Percentiles rank a stretch among this genome's conserved stretches.
phyloP scores from a whole-genome alignment of 1,140 invertebrate species.

The Drosophila teissieri region DNA sequence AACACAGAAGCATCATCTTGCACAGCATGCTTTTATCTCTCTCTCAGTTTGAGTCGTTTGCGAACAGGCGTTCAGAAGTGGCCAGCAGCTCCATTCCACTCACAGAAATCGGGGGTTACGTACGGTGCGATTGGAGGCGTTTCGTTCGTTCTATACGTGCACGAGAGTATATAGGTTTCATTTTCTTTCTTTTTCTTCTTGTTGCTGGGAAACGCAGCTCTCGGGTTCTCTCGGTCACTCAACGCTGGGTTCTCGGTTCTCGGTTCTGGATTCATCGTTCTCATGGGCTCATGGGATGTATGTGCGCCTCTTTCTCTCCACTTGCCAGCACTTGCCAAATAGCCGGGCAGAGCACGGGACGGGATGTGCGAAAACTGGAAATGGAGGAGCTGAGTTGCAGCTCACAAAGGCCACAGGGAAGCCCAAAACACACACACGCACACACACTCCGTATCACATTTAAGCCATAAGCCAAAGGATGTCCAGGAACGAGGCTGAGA shows the following conservation, averaged over 20 bases:
- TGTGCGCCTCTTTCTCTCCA: slow-evolving; percentile 37
- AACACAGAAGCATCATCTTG: slow-evolving; percentile 82
- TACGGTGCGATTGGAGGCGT: slow-evolving; percentile 1
- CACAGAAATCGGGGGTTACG: slow-evolving; percentile 35
- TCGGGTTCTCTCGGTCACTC: slow-evolving; percentile 36
- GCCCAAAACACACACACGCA: slow-evolving; percentile 18
- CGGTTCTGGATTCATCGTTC: slow-evolving; percentile 5
- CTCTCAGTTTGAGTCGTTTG: slow-evolving; percentile 83
- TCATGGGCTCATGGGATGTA: slow-evolving; percentile 2
- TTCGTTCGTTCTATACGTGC: slow-evolving; percentile 1
- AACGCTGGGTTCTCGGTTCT: slow-evolving; percentile 7
- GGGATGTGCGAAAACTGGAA: slow-evolving; percentile 66
- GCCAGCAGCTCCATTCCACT: slow-evolving; percentile 61
- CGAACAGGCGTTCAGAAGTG: slow-evolving; percentile 77
- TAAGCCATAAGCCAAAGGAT: not conserved
- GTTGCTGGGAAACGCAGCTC: slow-evolving; percentile 34
- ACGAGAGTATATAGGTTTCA: not conserved
- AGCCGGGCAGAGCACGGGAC: slow-evolving; percentile 36
- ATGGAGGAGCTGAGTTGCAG: slow-evolving; percentile 59
- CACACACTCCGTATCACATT: slow-evolving; percentile 1
- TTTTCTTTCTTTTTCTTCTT: not conserved
- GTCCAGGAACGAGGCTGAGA: slow-evolving; percentile 10
- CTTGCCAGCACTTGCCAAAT: slow-evolving; percentile 69
- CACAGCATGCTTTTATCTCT: slow-evolving; percentile 82
- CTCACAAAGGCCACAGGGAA: slow-evolving; percentile 47